These are phyloP conservation scores for Solea senegalensis DNA, from an alignment of 2,113 vertebrate genomes.

Conservation along the genomic window DNA sequence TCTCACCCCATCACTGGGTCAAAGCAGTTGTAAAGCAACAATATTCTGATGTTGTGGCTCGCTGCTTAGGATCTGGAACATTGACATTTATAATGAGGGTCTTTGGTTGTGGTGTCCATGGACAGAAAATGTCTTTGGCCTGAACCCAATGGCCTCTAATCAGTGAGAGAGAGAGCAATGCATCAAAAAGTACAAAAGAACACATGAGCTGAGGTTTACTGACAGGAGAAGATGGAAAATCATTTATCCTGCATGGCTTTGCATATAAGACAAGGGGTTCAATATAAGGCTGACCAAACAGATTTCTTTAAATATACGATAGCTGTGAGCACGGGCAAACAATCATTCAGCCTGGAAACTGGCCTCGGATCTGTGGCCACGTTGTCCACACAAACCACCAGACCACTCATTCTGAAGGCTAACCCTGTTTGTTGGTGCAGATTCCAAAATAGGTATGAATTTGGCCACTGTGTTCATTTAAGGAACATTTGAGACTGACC, in stretches of 20 bases:
- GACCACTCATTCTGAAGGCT: not conserved
- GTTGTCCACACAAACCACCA: not conserved
- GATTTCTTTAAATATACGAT: not conserved
- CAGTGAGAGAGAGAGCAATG: constrained; percentile 49
- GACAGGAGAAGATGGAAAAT: constrained; percentile 2
- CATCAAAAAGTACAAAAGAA: constrained; percentile 42
- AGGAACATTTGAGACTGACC: not conserved
- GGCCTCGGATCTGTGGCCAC: not conserved
- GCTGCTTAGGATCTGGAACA: constrained; percentile 44
- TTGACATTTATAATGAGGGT: constrained; percentile 60
- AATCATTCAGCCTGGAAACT: not conserved
- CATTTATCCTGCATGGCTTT: constrained; percentile 3
- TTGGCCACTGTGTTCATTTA: not conserved
- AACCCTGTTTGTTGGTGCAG: not conserved
- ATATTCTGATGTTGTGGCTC: constrained; percentile 64
- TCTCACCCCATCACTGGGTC: constrained; percentile 34
- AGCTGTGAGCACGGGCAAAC: not conserved
- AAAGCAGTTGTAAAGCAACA: constrained; percentile 55
- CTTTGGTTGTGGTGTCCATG: constrained; percentile 49
- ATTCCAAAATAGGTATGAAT: not conserved
- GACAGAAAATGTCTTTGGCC: constrained; percentile 44
- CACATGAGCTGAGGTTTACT: constrained; percentile 1
- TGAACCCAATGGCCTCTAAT: constrained; percentile 60
- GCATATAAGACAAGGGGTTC: not conserved
- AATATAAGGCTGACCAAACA: not conserved